phyloP scores from a whole-genome alignment of 2,113 vertebrate species.

The Laterallus jamaicensis region DNA sequence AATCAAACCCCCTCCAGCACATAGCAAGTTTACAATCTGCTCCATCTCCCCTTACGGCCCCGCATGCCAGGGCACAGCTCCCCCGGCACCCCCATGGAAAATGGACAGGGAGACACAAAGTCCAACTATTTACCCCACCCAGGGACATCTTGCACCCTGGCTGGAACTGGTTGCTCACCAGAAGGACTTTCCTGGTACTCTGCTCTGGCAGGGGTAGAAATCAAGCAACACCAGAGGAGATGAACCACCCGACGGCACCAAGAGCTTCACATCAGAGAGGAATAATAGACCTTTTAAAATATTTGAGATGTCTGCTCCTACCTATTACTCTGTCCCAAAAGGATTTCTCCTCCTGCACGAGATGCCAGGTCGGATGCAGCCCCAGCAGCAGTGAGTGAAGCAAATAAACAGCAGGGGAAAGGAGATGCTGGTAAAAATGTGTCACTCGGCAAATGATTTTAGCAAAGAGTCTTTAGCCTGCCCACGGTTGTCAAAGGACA shows the following conservation, averaged over 20 bases:
- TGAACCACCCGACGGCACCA: neutral
- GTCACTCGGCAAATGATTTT: neutral
- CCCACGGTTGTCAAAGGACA: neutral
- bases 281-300: neutral
- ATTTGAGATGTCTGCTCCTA: neutral
- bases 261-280: neutral
- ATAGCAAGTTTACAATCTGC: neutral
- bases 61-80: neutral
- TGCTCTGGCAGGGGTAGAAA: neutral
- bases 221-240: neutral
- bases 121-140: neutral
- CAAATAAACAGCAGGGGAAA: neutral
- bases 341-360: neutral
- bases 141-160: neutral
- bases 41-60: neutral
- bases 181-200: neutral
- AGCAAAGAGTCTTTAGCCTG: neutral
- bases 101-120: conserved; percentile 24
- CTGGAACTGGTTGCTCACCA: neutral
- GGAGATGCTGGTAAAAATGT: neutral
- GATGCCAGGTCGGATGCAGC: neutral
- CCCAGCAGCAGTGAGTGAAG: neutral
- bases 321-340: neutral
- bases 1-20: neutral
- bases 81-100: neutral